A percentile compares a stretch with the other conserved stretches of the same genome.
Conservation (phyloP, 2,797 vertebrate genomes). For the Bovichtus diacanthus region DNA sequence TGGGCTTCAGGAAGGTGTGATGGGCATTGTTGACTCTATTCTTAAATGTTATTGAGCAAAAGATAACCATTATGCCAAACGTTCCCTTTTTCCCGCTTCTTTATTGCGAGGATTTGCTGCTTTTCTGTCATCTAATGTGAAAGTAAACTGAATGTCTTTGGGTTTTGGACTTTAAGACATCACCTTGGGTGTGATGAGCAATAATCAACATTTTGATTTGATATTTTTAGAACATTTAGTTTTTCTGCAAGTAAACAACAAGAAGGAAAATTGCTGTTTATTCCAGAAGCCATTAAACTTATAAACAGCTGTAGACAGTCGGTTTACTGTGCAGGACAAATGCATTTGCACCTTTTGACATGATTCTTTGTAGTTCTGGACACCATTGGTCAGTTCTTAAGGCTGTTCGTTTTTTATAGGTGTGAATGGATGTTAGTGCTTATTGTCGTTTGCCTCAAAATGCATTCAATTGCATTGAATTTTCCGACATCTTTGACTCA, state of each 20-base stretch:
- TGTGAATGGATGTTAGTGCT: neutral
- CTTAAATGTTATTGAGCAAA: neutral
- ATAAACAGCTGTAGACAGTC: neutral
- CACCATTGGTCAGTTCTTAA: neutral
- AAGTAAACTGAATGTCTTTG: neutral
- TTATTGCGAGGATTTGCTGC: neutral
- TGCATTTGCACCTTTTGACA: neutral
- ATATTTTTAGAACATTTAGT: neutral
- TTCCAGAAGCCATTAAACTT: neutral
- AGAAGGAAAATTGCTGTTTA: neutral
- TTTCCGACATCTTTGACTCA: neutral
- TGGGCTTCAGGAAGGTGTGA: neutral
- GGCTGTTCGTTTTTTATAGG: neutral
- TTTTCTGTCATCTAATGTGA: neutral
- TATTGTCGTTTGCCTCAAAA: neutral
- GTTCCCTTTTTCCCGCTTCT: neutral
- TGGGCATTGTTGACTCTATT: neutral
- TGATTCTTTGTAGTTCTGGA: neutral
- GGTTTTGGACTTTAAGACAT: neutral
- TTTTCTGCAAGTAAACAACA: neutral
- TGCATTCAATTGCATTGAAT: neutral
- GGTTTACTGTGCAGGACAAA: neutral
- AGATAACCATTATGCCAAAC: neutral
- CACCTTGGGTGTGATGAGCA: neutral
- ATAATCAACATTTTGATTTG: neutral